Conservation (phyloP, 2,888 invertebrate genomes). For the Melanotus villosus region DNA sequence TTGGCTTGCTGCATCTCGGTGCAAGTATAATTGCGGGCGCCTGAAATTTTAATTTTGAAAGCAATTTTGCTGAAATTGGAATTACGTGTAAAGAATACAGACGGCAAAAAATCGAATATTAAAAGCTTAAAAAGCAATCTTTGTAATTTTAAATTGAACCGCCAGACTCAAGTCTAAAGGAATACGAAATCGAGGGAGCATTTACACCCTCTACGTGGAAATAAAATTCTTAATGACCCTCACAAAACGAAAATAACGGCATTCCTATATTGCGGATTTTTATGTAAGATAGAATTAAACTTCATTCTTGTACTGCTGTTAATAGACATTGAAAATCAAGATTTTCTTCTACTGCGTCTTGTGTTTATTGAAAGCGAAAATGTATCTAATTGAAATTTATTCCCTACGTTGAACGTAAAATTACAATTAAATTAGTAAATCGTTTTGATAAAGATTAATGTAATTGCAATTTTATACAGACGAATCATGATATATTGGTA, state of each 20-base stretch:
- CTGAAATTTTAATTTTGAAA: constrained; percentile 27
- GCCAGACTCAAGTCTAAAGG: neutral
- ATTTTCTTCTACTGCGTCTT: too few relatives aligned
- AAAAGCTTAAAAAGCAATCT: constrained; percentile 18
- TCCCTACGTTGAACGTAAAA: too few relatives aligned
- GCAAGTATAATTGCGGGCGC: constrained; percentile 14
- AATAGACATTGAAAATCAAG: neutral
- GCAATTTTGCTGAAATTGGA: constrained; percentile 25
- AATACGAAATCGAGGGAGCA: constrained; percentile 7
- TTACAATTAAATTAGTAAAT: too few relatives aligned
- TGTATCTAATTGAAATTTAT: too few relatives aligned
- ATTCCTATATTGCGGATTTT: neutral
- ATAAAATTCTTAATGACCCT: constrained; percentile 13
- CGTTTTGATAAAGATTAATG: too few relatives aligned
- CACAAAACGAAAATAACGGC: constrained; percentile 1
- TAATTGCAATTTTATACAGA: too few relatives aligned
- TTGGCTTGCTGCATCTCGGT: neutral
- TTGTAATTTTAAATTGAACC: constrained; percentile 26
- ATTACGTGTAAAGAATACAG: constrained; percentile 24
- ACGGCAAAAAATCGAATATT: constrained; percentile 15
- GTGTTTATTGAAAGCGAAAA: neutral
- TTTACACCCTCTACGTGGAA: constrained; percentile 9
- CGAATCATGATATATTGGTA: too few relatives aligned
- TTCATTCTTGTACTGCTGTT: neutral
- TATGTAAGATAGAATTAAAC: neutral